Evolutionary conservation across 2,888 invertebrate genomes (phyloP).

Genomic region (Meteorus colon): DNA sequence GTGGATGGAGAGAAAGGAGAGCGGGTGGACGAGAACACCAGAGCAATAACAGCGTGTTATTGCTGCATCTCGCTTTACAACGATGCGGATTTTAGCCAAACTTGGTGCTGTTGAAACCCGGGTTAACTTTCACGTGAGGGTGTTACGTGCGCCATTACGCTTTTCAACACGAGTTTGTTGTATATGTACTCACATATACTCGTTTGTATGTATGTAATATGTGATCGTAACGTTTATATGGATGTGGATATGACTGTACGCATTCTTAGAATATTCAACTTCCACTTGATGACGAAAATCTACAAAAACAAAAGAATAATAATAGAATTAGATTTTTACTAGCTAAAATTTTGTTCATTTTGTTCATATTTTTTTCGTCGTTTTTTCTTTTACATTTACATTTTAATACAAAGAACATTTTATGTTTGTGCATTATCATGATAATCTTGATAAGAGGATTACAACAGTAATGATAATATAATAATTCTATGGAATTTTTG

Average conservation of each 20-base stretch:
- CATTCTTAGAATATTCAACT: background rate
- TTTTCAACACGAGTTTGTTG: constrained; percentile 14
- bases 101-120: constrained; percentile 45
- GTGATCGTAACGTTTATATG: background rate
- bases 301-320: background rate
- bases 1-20: constrained; percentile 29
- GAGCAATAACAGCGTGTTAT: constrained; percentile 21
- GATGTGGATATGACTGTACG: background rate
- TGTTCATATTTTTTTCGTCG: too few relatives aligned
- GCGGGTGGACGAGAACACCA: constrained; percentile 33
- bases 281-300: background rate
- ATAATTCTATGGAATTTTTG: too few relatives aligned
- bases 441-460: too few relatives aligned
- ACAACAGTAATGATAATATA: too few relatives aligned
- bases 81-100: constrained; percentile 48
- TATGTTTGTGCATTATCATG: too few relatives aligned
- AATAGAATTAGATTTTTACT: background rate
- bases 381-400: too few relatives aligned
- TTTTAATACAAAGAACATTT: too few relatives aligned
- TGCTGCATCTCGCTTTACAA: constrained; percentile 20
- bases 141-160: constrained; percentile 42
- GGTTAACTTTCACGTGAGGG: constrained; percentile 53
- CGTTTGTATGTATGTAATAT: constrained; percentile 32
- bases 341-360: too few relatives aligned
- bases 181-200: constrained; percentile 37